A percentile compares a stretch with the other conserved stretches of the same genome.
phyloP scores from a whole-genome alignment of 2,888 invertebrate species.

The Yponomeuta sedellus region DNA sequence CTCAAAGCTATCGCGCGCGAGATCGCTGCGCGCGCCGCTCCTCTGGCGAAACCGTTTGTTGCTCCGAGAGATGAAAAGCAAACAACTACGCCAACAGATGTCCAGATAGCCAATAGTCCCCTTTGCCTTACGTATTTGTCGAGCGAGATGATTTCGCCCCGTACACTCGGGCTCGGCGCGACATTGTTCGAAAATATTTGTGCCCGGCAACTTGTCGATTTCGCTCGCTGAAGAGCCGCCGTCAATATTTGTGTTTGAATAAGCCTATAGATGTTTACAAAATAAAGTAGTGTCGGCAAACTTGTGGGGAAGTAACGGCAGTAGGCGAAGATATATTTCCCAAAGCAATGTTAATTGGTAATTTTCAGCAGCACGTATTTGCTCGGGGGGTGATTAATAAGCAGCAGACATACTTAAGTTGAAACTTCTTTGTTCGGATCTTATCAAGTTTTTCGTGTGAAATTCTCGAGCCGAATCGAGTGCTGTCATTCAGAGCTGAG shows the following conservation, averaged over 20 bases:
- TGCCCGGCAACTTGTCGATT: conserved; percentile 39
- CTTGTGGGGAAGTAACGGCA: not conserved
- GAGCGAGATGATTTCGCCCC: conserved; percentile 65
- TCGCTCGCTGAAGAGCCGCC: conserved; percentile 24
- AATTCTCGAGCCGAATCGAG: conserved; percentile 39
- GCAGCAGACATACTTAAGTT: not conserved
- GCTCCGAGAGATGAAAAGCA: conserved; percentile 71
- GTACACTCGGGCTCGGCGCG: conserved; percentile 20
- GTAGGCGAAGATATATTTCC: not conserved
- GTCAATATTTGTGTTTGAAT: conserved; percentile 28
- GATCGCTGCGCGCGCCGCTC: conserved; percentile 65
- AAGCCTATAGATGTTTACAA: conserved; percentile 25
- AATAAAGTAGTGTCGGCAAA: conserved; percentile 10
- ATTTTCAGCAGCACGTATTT: not conserved
- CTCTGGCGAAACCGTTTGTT: conserved; percentile 50
- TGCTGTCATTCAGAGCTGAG: conserved; percentile 42
- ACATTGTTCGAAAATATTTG: conserved; percentile 56
- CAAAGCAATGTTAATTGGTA: not conserved
- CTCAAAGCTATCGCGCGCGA: conserved; percentile 67
- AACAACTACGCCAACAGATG: conserved; percentile 70
- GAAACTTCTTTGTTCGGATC: conserved; percentile 1
- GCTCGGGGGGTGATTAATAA: not conserved
- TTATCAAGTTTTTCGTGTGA: conserved; percentile 49
- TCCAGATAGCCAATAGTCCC: conserved; percentile 69
- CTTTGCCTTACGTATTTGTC: conserved; percentile 45